Evolutionary conservation across 2,113 vertebrate genomes (phyloP).

Genomic region (Pseudorhombus dupliciocellatus): DNA sequence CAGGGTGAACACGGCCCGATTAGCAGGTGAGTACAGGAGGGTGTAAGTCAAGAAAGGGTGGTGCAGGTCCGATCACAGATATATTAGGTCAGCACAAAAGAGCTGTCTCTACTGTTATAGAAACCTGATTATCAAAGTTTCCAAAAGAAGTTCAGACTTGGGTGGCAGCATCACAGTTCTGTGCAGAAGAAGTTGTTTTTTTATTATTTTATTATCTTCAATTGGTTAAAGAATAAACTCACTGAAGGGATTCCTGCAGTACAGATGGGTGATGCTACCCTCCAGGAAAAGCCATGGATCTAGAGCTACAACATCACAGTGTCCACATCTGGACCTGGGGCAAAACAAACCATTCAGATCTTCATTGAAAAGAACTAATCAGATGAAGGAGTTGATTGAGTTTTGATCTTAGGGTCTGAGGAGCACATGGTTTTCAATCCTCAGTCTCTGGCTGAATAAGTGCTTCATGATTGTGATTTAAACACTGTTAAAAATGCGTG

Average conservation of each 20-base stretch:
- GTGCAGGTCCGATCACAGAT: slow-evolving; percentile 22
- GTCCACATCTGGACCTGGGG: slow-evolving; percentile 30
- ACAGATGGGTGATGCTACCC: slow-evolving; percentile 21
- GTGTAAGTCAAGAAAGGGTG: slow-evolving; percentile 45
- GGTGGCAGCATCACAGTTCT: slow-evolving; percentile 39
- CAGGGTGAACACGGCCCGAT: slow-evolving; percentile 17
- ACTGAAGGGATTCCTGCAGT: not conserved
- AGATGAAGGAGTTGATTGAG: not conserved
- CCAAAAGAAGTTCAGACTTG: slow-evolving; percentile 14
- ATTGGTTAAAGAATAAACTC: not conserved
- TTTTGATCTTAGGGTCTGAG: too few species aligned
- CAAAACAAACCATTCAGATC: slow-evolving; percentile 8
- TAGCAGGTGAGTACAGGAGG: slow-evolving; percentile 52
- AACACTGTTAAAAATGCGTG: too few species aligned
- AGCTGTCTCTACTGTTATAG: slow-evolving; percentile 15
- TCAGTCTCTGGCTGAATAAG: too few species aligned
- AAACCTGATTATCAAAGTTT: slow-evolving; percentile 7
- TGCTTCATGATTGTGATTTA: too few species aligned
- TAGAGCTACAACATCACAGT: slow-evolving; percentile 24
- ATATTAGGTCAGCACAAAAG: slow-evolving; percentile 24
- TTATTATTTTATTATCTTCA: not conserved
- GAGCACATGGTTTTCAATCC: too few species aligned
- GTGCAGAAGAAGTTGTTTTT: not conserved
- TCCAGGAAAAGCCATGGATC: slow-evolving; percentile 31
- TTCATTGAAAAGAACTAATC: not conserved